Percentiles rank a stretch among this genome's conserved stretches.
phyloP scores from a whole-genome alignment of 2,797 vertebrate species.

The Alectoris magna region DNA sequence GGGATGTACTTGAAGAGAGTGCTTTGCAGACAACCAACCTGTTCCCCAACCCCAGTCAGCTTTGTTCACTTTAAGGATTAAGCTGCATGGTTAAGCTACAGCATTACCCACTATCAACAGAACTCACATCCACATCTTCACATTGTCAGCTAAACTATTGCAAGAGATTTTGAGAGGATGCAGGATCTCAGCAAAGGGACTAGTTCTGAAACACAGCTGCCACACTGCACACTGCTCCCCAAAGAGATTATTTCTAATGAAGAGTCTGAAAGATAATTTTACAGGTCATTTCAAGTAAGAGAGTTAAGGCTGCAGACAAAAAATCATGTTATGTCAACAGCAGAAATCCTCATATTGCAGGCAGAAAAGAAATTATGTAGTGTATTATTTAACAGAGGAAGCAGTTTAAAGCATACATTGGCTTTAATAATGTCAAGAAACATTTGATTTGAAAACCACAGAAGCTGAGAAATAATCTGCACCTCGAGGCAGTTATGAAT shows the following conservation, averaged over 20 bases:
- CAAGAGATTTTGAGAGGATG: constrained; percentile 13
- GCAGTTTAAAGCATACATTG: neutral
- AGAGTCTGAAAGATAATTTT: constrained; percentile 64
- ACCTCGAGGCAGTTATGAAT: neutral
- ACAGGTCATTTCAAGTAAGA: constrained; percentile 66
- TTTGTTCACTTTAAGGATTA: neutral
- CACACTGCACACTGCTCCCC: constrained; percentile 35
- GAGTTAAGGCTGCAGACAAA: constrained; percentile 33
- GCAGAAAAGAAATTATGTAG: neutral
- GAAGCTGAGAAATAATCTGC: neutral
- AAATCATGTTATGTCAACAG: neutral
- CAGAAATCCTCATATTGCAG: neutral
- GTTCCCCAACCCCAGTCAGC: no score
- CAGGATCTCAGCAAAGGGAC: neutral
- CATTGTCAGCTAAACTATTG: neutral
- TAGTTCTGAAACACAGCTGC: constrained; percentile 44
- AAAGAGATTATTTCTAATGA: constrained; percentile 64
- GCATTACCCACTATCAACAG: neutral
- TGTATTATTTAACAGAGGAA: neutral
- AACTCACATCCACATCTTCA: neutral
- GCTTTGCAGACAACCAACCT: neutral
- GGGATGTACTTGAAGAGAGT: rapidly evolving
- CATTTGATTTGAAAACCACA: neutral
- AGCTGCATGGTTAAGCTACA: neutral
- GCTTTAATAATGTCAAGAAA: neutral